A percentile compares a stretch with the other conserved stretches of the same genome.
Conservation (phyloP, 2,888 invertebrate genomes). For the Periphyllus acericola region DNA sequence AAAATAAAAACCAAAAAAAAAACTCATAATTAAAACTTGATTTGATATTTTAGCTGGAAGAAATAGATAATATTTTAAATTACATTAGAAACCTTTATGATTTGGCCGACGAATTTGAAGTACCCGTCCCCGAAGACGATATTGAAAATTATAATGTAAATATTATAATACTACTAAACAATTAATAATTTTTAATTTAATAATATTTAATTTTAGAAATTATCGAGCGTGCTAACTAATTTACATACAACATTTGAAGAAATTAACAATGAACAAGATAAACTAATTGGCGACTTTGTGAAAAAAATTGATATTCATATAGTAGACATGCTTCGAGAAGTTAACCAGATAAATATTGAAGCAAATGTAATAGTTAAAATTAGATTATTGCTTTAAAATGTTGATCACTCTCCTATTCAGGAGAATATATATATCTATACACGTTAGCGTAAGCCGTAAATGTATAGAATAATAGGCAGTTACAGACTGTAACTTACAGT, state of each 20-base stretch:
- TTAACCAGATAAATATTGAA: conserved; percentile 49
- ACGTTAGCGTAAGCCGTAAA: no score
- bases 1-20: neutral
- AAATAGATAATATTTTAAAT: conserved; percentile 78
- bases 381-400: neutral
- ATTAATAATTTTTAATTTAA: neutral
- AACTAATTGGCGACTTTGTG: conserved; percentile 33
- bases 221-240: neutral
- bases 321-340: neutral
- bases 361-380: conserved; percentile 24
- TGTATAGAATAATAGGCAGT: no score
- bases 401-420: neutral
- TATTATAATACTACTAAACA: conserved; percentile 63
- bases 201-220: conserved; percentile 30
- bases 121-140: conserved; percentile 79
- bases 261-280: conserved; percentile 49
- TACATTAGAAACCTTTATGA: conserved; percentile 86
- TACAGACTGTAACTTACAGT: no score
- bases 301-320: conserved; percentile 47
- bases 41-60: conserved; percentile 70
- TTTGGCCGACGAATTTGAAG: conserved; percentile 82
- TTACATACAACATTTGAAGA: conserved; percentile 40
- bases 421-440: no score
- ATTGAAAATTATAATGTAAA: conserved; percentile 71
- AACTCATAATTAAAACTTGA: neutral